Conservation (phyloP, 2,888 invertebrate species). For the Tiphia femorata region DNA sequence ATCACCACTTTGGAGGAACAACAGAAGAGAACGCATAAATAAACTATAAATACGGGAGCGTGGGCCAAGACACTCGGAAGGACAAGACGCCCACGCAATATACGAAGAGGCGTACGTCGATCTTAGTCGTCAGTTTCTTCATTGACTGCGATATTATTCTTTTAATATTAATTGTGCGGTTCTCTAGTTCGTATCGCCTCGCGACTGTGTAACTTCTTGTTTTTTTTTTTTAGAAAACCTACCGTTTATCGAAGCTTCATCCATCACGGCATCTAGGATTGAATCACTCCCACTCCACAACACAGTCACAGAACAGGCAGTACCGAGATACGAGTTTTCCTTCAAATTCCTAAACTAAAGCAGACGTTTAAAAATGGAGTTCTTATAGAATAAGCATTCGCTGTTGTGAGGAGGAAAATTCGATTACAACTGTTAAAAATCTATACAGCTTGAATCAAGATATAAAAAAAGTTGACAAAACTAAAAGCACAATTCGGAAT, state of each 20-base stretch:
- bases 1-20: too few species aligned
- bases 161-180: neutral
- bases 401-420: too few species aligned
- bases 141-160: neutral
- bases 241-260: constrained; percentile 60
- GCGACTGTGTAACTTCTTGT: constrained; percentile 1
- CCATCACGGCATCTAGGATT: constrained; percentile 62
- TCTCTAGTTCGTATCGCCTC: neutral
- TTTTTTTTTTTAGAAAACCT: constrained; percentile 41
- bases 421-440: too few species aligned
- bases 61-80: constrained; percentile 48
- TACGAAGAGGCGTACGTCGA: constrained; percentile 19
- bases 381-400: too few species aligned
- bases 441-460: too few species aligned
- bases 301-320: constrained; percentile 19
- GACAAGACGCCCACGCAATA: constrained; percentile 62
- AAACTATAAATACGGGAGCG: constrained; percentile 41
- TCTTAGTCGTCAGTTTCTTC: constrained; percentile 17
- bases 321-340: too few species aligned
- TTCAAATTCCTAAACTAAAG: too few species aligned
- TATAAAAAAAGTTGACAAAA: too few species aligned
- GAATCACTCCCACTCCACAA: constrained; percentile 41
- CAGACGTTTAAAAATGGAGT: too few species aligned
- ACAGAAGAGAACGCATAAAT: constrained; percentile 43
- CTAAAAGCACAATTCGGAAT: too few species aligned